These are phyloP conservation scores for Ceratina australensis DNA, from an alignment of 1,140 invertebrate genomes.

Conservation along the genomic window DNA sequence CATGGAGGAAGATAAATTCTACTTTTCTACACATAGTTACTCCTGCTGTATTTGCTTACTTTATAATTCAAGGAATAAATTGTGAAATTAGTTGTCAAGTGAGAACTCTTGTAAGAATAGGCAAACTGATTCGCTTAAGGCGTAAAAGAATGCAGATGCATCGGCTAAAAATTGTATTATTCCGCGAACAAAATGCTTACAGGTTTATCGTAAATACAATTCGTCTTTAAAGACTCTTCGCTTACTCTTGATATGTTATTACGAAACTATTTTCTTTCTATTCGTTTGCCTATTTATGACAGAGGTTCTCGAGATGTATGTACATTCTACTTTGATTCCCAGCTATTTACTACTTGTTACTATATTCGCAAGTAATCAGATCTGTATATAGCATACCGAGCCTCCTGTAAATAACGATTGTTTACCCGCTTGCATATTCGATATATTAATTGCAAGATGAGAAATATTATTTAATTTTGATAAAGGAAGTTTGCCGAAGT, in stretches of 20 bases:
- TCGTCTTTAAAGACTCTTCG: too few relatives aligned
- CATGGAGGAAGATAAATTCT: too few relatives aligned
- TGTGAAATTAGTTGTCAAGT: neutral
- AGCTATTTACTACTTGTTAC: constrained; percentile 9
- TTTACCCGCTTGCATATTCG: neutral
- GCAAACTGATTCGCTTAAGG: neutral
- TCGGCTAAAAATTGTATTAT: neutral
- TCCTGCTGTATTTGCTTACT: too few relatives aligned
- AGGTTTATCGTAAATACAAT: too few relatives aligned
- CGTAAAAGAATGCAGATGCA: too few relatives aligned
- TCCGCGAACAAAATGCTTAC: too few relatives aligned
- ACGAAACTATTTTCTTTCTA: too few relatives aligned
- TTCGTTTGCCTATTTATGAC: constrained; percentile 23
- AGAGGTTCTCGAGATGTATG: constrained; percentile 8
- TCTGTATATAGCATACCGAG: constrained; percentile 25
- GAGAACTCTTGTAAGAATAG: neutral
- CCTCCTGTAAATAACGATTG: constrained; percentile 6
- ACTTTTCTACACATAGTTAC: too few relatives aligned
- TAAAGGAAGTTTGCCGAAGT: neutral
- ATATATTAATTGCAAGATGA: neutral
- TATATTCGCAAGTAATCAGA: neutral
- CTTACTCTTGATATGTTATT: neutral
- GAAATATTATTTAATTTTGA: neutral
- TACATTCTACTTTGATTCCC: constrained; percentile 5
- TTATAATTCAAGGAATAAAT: too few relatives aligned